Conservation (phyloP, 2,797 vertebrate species). For the Propithecus deckenii region DNA sequence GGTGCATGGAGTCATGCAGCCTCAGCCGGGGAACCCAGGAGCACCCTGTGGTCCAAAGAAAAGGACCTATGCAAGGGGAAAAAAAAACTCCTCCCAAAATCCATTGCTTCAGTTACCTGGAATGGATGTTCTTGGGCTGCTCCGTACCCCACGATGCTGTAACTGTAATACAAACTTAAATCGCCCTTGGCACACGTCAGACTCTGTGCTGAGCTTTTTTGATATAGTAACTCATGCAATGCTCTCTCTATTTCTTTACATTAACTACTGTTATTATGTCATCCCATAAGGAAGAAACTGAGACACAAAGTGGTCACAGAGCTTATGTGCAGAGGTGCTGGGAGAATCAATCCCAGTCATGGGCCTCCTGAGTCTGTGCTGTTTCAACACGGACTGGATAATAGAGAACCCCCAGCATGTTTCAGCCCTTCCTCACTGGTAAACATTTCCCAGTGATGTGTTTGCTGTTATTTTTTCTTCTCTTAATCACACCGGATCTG, state of each 20-base stretch:
- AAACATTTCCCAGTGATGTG: neutral
- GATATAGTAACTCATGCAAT: neutral
- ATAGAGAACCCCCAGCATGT: no score
- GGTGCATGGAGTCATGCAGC: accelerated
- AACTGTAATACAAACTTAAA: accelerated
- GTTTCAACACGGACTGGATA: no score
- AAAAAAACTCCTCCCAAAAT: neutral
- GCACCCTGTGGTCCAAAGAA: accelerated
- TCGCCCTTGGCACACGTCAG: accelerated
- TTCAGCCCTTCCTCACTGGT: neutral
- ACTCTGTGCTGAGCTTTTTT: neutral
- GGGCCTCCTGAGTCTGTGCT: neutral
- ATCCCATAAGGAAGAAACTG: neutral
- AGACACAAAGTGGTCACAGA: accelerated
- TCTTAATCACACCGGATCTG: conserved; percentile 39
- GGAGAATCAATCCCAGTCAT: accelerated
- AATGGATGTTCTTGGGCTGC: no score
- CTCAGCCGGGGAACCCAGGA: neutral
- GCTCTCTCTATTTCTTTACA: neutral
- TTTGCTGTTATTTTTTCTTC: conserved; percentile 17
- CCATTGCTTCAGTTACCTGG: accelerated
- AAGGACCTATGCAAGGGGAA: accelerated
- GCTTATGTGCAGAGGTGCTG: accelerated
- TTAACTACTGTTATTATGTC: neutral
- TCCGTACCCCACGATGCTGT: accelerated